Percentiles rank a stretch among this genome's conserved stretches.
phyloP scores from a whole-genome alignment of 2,797 vertebrate species.

The Malacoctenus gilli region DNA sequence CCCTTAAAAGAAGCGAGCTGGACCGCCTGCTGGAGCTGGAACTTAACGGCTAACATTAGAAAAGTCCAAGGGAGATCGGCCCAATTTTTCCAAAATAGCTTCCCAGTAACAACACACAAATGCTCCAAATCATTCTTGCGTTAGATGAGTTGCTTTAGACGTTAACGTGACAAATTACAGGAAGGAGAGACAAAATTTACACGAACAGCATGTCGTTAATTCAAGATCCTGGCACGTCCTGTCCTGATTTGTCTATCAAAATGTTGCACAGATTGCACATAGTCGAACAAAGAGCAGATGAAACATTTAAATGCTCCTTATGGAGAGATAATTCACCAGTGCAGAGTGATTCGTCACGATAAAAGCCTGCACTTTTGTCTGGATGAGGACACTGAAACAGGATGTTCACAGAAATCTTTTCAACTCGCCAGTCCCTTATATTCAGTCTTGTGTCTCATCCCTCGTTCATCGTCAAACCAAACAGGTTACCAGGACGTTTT shows the following conservation, averaged over 20 bases:
- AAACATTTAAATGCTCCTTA: background rate
- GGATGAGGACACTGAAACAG: background rate
- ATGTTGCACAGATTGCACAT: background rate
- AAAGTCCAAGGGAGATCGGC: conserved; percentile 34
- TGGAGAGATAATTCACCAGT: conserved; percentile 2
- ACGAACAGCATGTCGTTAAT: conserved; percentile 5
- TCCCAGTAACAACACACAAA: conserved; percentile 39
- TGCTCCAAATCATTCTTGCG: conserved; percentile 17
- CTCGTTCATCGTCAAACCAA: too few species aligned
- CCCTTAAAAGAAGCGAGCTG: conserved; percentile 16
- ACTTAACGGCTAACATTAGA: conserved; percentile 30
- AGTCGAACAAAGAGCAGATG: background rate
- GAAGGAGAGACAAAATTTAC: background rate
- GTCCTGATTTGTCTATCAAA: background rate
- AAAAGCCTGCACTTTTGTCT: conserved; percentile 1
- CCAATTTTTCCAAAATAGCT: conserved; percentile 40
- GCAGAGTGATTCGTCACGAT: background rate
- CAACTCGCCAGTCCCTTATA: too few species aligned
- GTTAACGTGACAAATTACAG: conserved; percentile 20
- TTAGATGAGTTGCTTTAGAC: conserved; percentile 20
- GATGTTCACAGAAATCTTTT: background rate
- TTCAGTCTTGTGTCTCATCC: too few species aligned
- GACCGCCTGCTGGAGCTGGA: conserved; percentile 27
- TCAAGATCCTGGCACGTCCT: conserved; percentile 1
- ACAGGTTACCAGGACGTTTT: too few species aligned